Evolutionary conservation across 2,113 vertebrate species (phyloP).

Genomic region (Camelus dromedarius): DNA sequence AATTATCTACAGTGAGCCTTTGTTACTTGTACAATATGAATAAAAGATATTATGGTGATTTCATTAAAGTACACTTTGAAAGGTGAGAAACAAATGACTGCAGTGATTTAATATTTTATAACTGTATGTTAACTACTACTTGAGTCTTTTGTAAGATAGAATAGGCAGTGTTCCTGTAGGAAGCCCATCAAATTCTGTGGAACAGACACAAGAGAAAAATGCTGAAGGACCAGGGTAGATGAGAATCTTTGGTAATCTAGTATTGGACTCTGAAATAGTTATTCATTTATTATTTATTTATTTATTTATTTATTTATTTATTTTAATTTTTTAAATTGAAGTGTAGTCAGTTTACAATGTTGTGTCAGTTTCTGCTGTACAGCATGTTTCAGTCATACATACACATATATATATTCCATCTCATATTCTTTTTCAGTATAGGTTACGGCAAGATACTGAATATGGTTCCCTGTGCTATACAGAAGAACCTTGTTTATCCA

Average conservation of each 20-base stretch:
- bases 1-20: background rate
- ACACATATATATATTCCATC: no score
- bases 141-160: constrained; percentile 40
- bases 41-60: constrained; percentile 31
- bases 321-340: no score
- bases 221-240: constrained; percentile 8
- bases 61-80: constrained; percentile 57
- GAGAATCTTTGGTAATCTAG: constrained; percentile 46
- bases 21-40: constrained; percentile 64
- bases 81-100: constrained; percentile 46
- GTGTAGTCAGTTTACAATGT: no score
- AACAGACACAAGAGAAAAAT: constrained; percentile 40
- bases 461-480: no score
- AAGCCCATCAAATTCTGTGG: constrained; percentile 33
- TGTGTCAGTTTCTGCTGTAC: no score
- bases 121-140: constrained; percentile 5
- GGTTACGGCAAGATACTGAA: no score
- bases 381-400: no score
- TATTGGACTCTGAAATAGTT: background rate
- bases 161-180: constrained; percentile 29
- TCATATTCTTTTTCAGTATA: no score
- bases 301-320: no score
- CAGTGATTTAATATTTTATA: constrained; percentile 55
- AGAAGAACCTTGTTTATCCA: no score
- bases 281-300: no score